Base-by-base conservation (phyloP, 2,797 vertebrate species). In the Chrysocyon brachyurus region DNA sequence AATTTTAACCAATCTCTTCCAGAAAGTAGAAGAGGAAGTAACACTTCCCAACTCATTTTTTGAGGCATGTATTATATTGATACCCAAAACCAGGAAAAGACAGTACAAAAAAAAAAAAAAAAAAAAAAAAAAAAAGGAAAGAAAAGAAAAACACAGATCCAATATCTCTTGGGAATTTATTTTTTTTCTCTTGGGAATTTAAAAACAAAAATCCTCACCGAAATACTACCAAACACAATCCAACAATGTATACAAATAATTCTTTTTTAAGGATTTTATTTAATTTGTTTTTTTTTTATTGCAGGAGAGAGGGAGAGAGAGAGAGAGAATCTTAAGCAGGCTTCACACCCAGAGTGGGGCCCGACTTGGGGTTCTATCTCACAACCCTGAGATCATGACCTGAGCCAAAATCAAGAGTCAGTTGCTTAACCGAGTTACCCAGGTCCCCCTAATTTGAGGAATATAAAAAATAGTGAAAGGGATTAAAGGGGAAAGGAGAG, bases 141-240 rank as follows among this genome's bases (percentile, higher is more conserved):
- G 21, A 36, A 70, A 40, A 68, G 17, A 87, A 83, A 89, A 91
- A 26, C 64, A 73, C 4, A 78, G 6, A 40, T 75, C 49, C 40
- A 79, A 19, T 59, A 79, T 46, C 8, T 70, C 14, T 79, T 12
- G 52, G 87, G 56, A 97, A 73, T 12, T 78, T 83, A 75, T 36
- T 36, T 36, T 36, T 36, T 36, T 36, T 46, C 8, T 70, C 14
- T 79, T 12, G 52, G 87, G 56, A 97, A 73, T 12, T 78, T 83
- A 75, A 81, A 91, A 83, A 87, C 33, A 77, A 97, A 97, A 73
- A 56, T 52, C 2, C 59, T 87, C 54, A 87, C 79, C 59, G 89
- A 92, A 97, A 92, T 31, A 63, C 70, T 90, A 95, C 17, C 52
- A 75, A 84, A 91, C 70, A 19, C 31, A 63, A 91, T 86, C 24